These are phyloP conservation scores for Gnathonemus longibarbis DNA, from an alignment of 2,113 vertebrate genomes.

Conservation along the genomic window DNA sequence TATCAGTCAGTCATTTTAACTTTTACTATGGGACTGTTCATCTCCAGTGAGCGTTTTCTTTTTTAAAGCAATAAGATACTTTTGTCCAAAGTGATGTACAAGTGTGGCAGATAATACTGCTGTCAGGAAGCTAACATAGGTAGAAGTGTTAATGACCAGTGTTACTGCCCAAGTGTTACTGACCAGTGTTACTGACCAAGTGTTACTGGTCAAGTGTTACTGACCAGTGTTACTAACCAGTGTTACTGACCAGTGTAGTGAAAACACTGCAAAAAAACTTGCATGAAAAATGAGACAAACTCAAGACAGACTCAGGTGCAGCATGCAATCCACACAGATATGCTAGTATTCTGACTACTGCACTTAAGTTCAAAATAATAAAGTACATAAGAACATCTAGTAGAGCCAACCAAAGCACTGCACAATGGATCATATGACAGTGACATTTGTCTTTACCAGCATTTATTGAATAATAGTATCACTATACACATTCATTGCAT, in stretches of 20 bases:
- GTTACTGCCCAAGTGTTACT: background rate
- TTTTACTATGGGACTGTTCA: background rate
- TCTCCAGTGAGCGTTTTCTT: background rate
- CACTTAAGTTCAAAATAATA: background rate
- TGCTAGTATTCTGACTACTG: background rate
- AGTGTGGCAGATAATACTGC: background rate
- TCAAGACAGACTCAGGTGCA: background rate
- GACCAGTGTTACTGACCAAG: background rate
- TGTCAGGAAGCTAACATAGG: background rate
- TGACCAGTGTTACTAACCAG: background rate
- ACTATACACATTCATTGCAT: background rate
- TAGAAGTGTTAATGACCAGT: background rate
- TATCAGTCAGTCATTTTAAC: background rate
- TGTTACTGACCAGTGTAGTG: background rate
- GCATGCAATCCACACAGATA: background rate
- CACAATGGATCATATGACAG: background rate
- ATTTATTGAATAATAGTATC: background rate
- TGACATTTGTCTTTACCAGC: background rate
- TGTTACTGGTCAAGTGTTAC: background rate
- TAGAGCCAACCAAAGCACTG: background rate
- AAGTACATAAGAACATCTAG: background rate
- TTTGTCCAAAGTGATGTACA: background rate
- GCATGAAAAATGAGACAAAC: background rate
- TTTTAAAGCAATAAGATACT: background rate
- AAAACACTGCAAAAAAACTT: background rate